Conservation (phyloP, 1,140 invertebrate genomes). For the Telenomus remus region DNA sequence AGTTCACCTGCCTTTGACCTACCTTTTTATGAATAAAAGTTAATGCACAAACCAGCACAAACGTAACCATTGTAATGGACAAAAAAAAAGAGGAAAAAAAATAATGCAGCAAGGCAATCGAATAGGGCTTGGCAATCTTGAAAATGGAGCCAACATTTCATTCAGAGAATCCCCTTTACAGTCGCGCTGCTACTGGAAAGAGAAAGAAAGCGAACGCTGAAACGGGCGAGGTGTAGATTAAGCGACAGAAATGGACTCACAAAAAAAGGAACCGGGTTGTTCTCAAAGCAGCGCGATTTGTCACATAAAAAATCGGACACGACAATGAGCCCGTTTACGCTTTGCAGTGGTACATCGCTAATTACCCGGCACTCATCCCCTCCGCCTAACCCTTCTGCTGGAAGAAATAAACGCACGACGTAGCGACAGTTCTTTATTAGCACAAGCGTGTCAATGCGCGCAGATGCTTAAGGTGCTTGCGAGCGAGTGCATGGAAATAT, state of each 20-base stretch:
- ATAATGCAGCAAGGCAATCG: constrained; percentile 42
- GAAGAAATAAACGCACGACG: constrained; percentile 35
- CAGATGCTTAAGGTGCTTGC: background rate
- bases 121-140: constrained; percentile 55
- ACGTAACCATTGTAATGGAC: too few relatives aligned
- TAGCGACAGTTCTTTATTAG: constrained; percentile 25
- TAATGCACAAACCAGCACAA: too few relatives aligned
- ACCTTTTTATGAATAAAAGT: too few relatives aligned
- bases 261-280: constrained; percentile 1
- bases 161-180: constrained; percentile 21
- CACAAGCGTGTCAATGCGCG: constrained; percentile 19
- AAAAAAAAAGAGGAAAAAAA: constrained; percentile 13
- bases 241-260: constrained; percentile 43
- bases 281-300: constrained; percentile 65
- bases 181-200: constrained; percentile 7
- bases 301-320: constrained; percentile 60
- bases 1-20: too few relatives aligned
- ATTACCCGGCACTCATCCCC: constrained; percentile 63
- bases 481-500: too few relatives aligned
- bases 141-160: constrained; percentile 56
- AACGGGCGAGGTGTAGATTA: constrained; percentile 38
- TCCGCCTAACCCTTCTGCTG: constrained; percentile 58
- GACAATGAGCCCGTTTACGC: constrained; percentile 66
- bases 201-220: constrained; percentile 7
- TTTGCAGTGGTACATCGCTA: constrained; percentile 63